Conservation (phyloP, 2,797 vertebrate genomes). For the Pterois miles region DNA sequence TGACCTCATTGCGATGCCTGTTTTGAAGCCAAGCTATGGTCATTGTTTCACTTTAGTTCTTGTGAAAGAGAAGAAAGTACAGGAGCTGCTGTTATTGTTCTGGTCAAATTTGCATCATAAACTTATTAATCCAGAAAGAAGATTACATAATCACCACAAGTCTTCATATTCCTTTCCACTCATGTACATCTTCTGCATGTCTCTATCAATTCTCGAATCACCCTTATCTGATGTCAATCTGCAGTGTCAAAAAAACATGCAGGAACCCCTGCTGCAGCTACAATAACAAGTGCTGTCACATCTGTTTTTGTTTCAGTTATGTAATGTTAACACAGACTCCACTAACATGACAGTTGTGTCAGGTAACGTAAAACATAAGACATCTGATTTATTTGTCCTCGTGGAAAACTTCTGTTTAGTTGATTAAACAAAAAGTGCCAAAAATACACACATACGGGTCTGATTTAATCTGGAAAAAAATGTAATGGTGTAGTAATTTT, state of each 20-base stretch:
- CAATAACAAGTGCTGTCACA: conserved; percentile 9
- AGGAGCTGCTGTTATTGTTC: background rate
- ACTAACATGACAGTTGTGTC: background rate
- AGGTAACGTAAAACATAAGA: background rate
- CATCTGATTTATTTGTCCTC: background rate
- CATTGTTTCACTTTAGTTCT: conserved; percentile 28
- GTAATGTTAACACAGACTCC: background rate
- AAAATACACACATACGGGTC: background rate
- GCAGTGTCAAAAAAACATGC: background rate
- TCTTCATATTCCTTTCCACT: background rate
- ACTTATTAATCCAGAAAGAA: too few species aligned
- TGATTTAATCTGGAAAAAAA: background rate
- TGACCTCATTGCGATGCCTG: conserved; percentile 11
- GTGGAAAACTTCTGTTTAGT: background rate
- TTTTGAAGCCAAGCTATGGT: conserved; percentile 3
- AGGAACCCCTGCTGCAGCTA: background rate
- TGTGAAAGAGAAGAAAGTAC: background rate
- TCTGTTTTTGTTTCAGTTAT: conserved; percentile 26
- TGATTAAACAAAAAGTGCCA: background rate
- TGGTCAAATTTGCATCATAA: background rate
- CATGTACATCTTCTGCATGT: background rate
- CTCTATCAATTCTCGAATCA: background rate
- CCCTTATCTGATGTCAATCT: conserved; percentile 9
- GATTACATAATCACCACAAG: background rate
- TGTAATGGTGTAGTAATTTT: too few species aligned